Base-by-base conservation (phyloP, 2,113 vertebrate species). In the Nettapus auritus region DNA sequence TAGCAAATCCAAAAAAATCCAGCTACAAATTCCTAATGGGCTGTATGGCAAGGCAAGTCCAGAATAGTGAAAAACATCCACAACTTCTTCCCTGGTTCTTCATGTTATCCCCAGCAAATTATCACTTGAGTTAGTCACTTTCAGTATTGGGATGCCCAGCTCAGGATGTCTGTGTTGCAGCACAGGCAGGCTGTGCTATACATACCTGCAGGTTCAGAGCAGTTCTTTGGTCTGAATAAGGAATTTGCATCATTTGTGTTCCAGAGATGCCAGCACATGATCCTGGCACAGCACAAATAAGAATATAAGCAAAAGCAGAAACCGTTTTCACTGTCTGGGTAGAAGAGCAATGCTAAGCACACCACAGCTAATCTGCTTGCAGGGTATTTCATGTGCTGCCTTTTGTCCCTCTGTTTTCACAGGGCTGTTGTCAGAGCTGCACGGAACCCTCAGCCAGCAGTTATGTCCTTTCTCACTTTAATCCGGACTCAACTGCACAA, bases 181-280 rank as follows among this genome's bases (percentile, higher is more conserved):
- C 33, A 36, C 13, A 5, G 8, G 14, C 0, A 0, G 36, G 29
- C n/a, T 42, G 44, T 31, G 7, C 29, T 69, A 40, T 14, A 11
- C 19, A 69, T 69, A 63, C 50, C 67, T 64, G 38, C 38, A 68
- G 20, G 22, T 75, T 78, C 50, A 11, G 42, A 70, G 13, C 8
- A 21, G 4, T n/a, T 50, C 8, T 60, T 74, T 6, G 73, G 22
- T 31, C n/a, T 40, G 13, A 59, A 34, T 2, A 36, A 23, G 9
- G 21, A 13, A 42, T 79, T 69, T 74, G 33, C 11, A 40, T 31
- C 31, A 48, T 17, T 62, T 1, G 0, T 31, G 34, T 70, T 87
- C 64, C 63, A 36, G 60, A 66, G 64, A 14, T 4, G 31, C 38
- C 59, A 25, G 33, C 15, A 16, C 42, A 16, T n/a, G 46, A 55